A percentile compares a stretch with the other conserved stretches of the same genome.
Evolutionary conservation across 2,797 vertebrate species (phyloP).

Genomic region (Melanotaenia pygmaea): DNA sequence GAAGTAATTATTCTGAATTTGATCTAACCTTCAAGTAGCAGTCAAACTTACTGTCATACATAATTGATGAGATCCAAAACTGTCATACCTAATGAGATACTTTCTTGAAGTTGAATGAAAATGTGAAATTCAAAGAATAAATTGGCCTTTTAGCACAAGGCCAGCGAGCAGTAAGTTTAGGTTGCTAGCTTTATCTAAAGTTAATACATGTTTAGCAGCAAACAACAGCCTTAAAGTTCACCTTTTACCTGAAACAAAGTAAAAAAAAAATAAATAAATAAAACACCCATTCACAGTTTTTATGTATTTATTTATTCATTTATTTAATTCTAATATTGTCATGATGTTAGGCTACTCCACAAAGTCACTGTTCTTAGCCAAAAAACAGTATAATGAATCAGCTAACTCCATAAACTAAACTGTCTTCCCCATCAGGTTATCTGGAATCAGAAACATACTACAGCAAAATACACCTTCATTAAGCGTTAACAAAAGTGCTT

Average conservation of each 20-base stretch:
- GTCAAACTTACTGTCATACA: neutral
- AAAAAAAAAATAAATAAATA: neutral
- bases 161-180: conserved; percentile 6
- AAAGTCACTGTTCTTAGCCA: conserved; percentile 3
- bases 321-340: neutral
- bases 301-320: neutral
- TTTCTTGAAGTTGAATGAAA: neutral
- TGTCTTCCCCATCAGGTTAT: neutral
- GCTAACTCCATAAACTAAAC: too few species aligned
- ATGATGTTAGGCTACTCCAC: neutral
- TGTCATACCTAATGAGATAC: neutral
- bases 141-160: neutral
- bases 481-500: conserved; percentile 61
- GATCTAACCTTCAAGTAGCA: neutral
- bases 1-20: conserved; percentile 14
- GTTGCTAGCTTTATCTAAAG: conserved; percentile 10
- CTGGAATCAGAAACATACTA: neutral
- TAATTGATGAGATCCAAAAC: neutral
- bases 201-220: too few species aligned
- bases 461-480: neutral
- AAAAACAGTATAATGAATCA: neutral
- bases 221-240: neutral
- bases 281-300: too few species aligned
- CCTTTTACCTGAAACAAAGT: neutral
- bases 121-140: neutral